Evolutionary conservation across 2,888 invertebrate species (phyloP).

Genomic region (Lysandra bellargus): DNA sequence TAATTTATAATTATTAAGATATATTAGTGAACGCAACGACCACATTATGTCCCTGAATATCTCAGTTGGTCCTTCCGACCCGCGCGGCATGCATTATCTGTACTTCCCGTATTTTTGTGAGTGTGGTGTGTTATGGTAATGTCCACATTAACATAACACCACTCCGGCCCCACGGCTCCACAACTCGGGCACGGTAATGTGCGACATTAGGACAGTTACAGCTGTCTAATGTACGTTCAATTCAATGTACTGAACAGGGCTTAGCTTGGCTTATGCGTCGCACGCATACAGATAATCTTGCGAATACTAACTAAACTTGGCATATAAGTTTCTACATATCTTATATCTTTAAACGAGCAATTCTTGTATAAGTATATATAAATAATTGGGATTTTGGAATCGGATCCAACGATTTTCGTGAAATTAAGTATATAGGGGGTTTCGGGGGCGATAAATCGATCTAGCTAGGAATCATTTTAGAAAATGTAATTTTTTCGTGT

Average conservation of each 20-base stretch:
- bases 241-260: background rate
- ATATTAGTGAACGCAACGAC: background rate
- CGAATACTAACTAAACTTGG: background rate
- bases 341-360: too few relatives aligned
- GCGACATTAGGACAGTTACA: background rate
- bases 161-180: background rate
- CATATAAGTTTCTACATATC: too few relatives aligned
- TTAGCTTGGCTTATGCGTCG: background rate
- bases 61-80: background rate
- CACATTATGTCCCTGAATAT: background rate
- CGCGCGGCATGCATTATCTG: slow-evolving; percentile 5
- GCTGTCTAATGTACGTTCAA: background rate
- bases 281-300: background rate
- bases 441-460: too few relatives aligned
- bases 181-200: background rate
- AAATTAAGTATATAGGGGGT: too few relatives aligned
- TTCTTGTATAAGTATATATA: too few relatives aligned
- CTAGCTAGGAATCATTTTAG: too few relatives aligned
- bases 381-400: too few relatives aligned
- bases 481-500: too few relatives aligned
- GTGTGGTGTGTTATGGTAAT: slow-evolving; percentile 6
- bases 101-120: background rate
- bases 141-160: background rate
- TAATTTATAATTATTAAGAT: too few relatives aligned
- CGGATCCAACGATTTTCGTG: too few relatives aligned